Conservation (phyloP, 2,888 invertebrate genomes). For the Embidobia sp. region DNA sequence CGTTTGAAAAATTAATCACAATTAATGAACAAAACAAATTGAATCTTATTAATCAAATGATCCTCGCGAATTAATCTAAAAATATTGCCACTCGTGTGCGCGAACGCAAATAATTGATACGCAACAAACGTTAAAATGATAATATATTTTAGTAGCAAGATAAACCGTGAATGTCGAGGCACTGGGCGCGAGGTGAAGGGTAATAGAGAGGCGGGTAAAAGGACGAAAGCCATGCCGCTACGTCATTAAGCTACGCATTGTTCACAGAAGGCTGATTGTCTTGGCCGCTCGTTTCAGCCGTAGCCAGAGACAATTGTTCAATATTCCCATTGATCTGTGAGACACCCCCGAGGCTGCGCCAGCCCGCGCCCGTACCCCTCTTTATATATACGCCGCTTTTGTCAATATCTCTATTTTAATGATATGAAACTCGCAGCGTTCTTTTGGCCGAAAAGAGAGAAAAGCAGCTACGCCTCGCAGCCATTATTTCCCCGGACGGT, state of each 20-base stretch:
- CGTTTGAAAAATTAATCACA: too few relatives aligned
- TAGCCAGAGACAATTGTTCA: conserved; percentile 81
- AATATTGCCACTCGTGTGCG: too few relatives aligned
- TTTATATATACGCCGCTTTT: conserved; percentile 73
- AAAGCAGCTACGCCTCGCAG: conserved; percentile 53
- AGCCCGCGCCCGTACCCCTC: conserved; percentile 61
- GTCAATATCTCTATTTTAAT: conserved; percentile 81
- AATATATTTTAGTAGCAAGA: conserved; percentile 63
- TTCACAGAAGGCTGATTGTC: conserved; percentile 80
- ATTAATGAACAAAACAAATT: too few relatives aligned
- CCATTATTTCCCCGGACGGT: conserved; percentile 69
- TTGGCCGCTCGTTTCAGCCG: conserved; percentile 80
- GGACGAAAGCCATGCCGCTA: conserved; percentile 76
- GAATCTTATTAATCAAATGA: too few relatives aligned
- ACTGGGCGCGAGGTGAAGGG: conserved; percentile 56
- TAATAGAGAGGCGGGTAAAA: conserved; percentile 66
- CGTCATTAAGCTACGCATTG: conserved; percentile 81
- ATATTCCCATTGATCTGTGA: conserved; percentile 81
- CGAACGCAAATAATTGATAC: conserved; percentile 38
- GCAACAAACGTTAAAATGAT: conserved; percentile 41
- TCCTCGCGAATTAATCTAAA: too few relatives aligned
- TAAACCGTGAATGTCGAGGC: conserved; percentile 51
- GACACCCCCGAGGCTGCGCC: conserved; percentile 71
- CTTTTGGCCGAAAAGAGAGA: conserved; percentile 62
- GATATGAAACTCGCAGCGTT: conserved; percentile 75